Percentiles rank a stretch among this genome's conserved stretches.
phyloP scores from a whole-genome alignment of 2,888 invertebrate genomes.

The Drosophila rellima region DNA sequence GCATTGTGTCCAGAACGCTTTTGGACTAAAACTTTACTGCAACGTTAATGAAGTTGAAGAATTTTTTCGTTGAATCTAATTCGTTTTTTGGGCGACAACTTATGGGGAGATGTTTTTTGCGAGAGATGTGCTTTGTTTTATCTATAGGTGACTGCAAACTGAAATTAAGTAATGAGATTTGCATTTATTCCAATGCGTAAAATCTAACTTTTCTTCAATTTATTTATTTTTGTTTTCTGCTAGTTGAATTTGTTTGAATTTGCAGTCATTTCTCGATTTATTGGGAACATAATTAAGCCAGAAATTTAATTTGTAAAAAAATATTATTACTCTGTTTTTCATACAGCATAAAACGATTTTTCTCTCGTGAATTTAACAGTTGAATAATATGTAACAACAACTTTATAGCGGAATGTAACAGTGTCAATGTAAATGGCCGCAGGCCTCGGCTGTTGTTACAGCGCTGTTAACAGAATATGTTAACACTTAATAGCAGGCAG shows the following conservation, averaged over 20 bases:
- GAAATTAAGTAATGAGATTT: conserved; percentile 30
- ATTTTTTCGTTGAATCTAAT: conserved; percentile 45
- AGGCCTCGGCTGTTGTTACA: conserved; percentile 52
- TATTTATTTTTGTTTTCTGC: conserved; percentile 13
- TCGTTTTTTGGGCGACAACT: conserved; percentile 13
- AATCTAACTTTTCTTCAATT: conserved; percentile 14
- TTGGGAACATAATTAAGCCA: not conserved
- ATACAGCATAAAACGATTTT: not conserved
- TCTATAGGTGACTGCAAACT: conserved; percentile 23
- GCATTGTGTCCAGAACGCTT: conserved; percentile 54
- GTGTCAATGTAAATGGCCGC: conserved; percentile 47
- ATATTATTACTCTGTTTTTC: not conserved
- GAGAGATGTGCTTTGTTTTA: conserved; percentile 22
- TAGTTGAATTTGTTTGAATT: conserved; percentile 6
- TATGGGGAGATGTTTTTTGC: conserved; percentile 36
- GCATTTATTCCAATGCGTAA: conserved; percentile 3
- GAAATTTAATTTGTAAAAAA: not conserved
- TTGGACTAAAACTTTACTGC: conserved; percentile 60
- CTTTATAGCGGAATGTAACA: conserved; percentile 42
- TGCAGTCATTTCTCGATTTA: not conserved
- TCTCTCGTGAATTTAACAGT: conserved; percentile 3
- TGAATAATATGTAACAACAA: conserved; percentile 8
- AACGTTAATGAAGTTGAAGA: conserved; percentile 77
- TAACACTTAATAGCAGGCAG: conserved; percentile 38
- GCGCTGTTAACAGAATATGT: conserved; percentile 27